A percentile compares a stretch with the other conserved stretches of the same genome.
Conservation (phyloP, 2,797 vertebrate species). For the Enteromius anoplus region DNA sequence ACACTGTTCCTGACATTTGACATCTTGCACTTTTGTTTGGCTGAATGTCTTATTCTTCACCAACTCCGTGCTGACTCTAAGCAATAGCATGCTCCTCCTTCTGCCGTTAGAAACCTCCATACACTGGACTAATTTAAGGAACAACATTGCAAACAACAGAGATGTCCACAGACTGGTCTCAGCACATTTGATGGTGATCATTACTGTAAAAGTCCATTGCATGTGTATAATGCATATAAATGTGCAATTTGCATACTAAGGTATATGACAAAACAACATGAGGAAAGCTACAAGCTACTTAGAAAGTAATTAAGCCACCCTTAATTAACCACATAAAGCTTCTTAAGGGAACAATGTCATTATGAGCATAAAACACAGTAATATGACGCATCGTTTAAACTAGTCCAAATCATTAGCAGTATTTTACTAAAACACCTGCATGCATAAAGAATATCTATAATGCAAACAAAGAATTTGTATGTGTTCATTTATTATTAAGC, state of each 20-base stretch:
- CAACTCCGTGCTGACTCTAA: not conserved
- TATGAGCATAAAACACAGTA: not conserved
- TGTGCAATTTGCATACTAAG: slow-evolving; percentile 58
- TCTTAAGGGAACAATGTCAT: not conserved
- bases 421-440: not conserved
- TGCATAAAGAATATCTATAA: not conserved
- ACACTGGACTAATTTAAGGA: not conserved
- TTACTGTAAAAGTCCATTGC: slow-evolving; percentile 38
- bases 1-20: not conserved
- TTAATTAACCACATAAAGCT: not conserved
- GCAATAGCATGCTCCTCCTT: not conserved
- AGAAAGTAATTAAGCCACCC: not conserved
- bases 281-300: not conserved
- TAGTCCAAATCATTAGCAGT: not conserved
- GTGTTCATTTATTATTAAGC: too few relatives aligned
- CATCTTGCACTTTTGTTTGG: not conserved
- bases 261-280: slow-evolving; percentile 30
- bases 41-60: not conserved
- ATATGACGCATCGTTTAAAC: not conserved
- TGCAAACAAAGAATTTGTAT: too few relatives aligned
- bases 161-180: not conserved
- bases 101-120: not conserved
- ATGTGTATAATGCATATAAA: slow-evolving; percentile 41
- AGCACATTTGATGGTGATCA: slow-evolving; percentile 3
- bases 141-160: not conserved